Base-by-base conservation (phyloP, 2,797 vertebrate species). In the Serranus cabrilla region DNA sequence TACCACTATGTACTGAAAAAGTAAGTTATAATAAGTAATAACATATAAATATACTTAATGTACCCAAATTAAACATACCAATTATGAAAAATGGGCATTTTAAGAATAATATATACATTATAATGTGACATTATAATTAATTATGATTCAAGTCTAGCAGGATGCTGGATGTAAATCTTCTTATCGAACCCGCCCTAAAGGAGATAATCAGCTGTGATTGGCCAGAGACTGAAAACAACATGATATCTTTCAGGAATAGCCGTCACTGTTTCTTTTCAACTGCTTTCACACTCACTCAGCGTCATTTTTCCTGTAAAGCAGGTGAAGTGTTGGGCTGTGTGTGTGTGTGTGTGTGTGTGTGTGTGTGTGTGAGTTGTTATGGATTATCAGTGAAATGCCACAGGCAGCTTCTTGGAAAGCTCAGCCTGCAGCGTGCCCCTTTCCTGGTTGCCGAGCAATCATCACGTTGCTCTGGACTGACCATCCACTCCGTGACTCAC, bases 401-500 rank as follows among this genome's bases (percentile, higher is more conserved):
- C 66, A 57, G 59, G 56, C 52, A 45, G 79, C 61, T 88, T 90
- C 87, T 86, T 82, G 85, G 90, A 91, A 92, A 78, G 62, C 62
- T 83, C 60, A 55, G 68, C 47, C 57, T 9, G 58, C 79, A 68
- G 60, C 14, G 11, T 23, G 45, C 18, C 63, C 9, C 5, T 64
- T 90, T 90, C 83, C 87, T 66, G 82, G 75, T 79, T 82, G 67
- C 71, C 31, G 1, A 57, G 74, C 4, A 25, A 51, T 80, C 78
- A 76, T 84, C 85, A 67, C 62, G 27, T 70, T 59, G 74, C 71
- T 78, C 74, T 62, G 8, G 18, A 76, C 78, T 78, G 86, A 87
- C 80, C 51, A 20, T 76, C 66, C 74, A n/a, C 63, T 61, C 59
- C 2, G 56, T 92, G 91, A 92, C 82, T 92, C 91, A 90, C 77